Percentiles rank a stretch among this genome's conserved stretches.
Conservation (phyloP, 2,797 vertebrate species). For the Amblyopsis hoosieri region DNA sequence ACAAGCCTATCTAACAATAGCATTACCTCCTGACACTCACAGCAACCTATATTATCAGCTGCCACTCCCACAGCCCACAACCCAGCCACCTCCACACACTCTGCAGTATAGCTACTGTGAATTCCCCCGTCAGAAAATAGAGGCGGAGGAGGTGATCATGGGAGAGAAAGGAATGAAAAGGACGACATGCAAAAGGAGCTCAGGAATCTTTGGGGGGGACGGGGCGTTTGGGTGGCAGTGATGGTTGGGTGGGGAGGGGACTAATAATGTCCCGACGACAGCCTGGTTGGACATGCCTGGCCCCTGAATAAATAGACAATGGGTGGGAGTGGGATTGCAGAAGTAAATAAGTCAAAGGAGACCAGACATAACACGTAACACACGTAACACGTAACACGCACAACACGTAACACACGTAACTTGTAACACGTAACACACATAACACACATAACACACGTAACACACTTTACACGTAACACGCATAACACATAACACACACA, state of each 20-base stretch:
- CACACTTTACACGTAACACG: too few species aligned
- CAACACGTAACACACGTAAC: conserved; percentile 15
- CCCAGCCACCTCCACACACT: conserved; percentile 7
- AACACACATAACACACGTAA: conserved; percentile 15
- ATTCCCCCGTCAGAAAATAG: conserved; percentile 56
- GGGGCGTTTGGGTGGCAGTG: conserved; percentile 32
- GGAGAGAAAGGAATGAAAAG: conserved; percentile 29
- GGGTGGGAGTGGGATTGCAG: conserved; percentile 5
- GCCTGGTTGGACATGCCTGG: conserved; percentile 39
- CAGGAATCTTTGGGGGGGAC: conserved; percentile 51
- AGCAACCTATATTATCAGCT: conserved; percentile 39
- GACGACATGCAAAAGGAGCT: conserved; percentile 20
- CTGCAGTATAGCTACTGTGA: conserved; percentile 26
- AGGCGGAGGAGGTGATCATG: conserved; percentile 9
- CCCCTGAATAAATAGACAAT: conserved; percentile 28
- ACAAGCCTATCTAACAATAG: conserved; percentile 40
- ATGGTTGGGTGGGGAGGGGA: conserved; percentile 12
- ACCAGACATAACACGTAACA: not conserved
- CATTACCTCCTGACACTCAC: conserved; percentile 50
- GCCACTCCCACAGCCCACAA: not conserved
- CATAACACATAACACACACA: too few species aligned
- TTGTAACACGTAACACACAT: too few species aligned
- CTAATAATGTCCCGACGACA: conserved; percentile 77
- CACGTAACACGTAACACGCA: conserved; percentile 13
- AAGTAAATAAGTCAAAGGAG: conserved; percentile 47